Percentiles rank a stretch among this genome's conserved stretches.
Evolutionary conservation across 2,797 vertebrate species (phyloP).

Genomic region (Sebastes nivosus): DNA sequence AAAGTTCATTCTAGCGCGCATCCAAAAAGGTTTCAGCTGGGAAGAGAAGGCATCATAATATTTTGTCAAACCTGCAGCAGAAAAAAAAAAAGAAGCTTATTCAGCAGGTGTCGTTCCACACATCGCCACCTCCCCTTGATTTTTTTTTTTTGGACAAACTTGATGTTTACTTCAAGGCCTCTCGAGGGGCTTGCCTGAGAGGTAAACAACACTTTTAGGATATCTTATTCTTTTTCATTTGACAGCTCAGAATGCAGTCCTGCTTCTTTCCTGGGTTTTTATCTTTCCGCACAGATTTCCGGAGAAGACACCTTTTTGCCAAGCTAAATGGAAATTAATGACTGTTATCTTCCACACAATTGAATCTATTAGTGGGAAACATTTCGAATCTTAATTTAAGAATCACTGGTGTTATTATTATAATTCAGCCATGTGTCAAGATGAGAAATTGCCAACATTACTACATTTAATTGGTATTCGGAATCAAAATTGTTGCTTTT

Average conservation of each 20-base stretch:
- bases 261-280: slow-evolving; percentile 7
- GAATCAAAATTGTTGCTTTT: background rate
- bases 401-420: slow-evolving; percentile 42
- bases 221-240: slow-evolving; percentile 54
- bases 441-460: slow-evolving; percentile 53
- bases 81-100: slow-evolving; percentile 22
- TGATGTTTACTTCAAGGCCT: slow-evolving; percentile 49
- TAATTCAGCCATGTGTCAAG: slow-evolving; percentile 46
- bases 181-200: slow-evolving; percentile 25
- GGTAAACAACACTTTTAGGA: slow-evolving; percentile 37
- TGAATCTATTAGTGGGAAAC: slow-evolving; percentile 42
- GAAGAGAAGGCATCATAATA: slow-evolving; percentile 16
- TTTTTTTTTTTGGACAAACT: slow-evolving; percentile 46
- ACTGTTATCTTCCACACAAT: slow-evolving; percentile 51
- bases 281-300: slow-evolving; percentile 16
- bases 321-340: slow-evolving; percentile 59
- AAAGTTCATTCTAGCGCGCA: slow-evolving; percentile 36
- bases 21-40: slow-evolving; percentile 17
- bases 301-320: background rate
- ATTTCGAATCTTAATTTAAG: slow-evolving; percentile 35
- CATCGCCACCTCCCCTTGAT: slow-evolving; percentile 10
- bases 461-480: slow-evolving; percentile 39
- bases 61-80: slow-evolving; percentile 38
- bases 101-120: slow-evolving; percentile 54
- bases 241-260: slow-evolving; percentile 41